phyloP scores from a whole-genome alignment of 1,140 invertebrate genomes.

The Monochamus saltuarius region DNA sequence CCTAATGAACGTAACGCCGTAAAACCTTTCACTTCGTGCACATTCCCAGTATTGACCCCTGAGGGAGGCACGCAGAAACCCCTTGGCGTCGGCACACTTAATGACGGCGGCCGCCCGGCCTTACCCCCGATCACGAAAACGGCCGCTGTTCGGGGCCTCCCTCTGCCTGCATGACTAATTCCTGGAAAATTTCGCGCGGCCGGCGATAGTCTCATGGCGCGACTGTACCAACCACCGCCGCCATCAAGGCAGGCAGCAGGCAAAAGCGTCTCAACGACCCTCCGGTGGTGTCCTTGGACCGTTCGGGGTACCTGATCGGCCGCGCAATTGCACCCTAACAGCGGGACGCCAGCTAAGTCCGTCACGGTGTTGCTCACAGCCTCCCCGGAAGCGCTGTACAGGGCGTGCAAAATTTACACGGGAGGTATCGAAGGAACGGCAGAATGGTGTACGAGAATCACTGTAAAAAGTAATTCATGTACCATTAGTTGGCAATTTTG shows the following conservation, averaged over 20 bases:
- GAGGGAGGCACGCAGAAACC: constrained; percentile 6
- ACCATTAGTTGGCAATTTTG: too few species aligned
- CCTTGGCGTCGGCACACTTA: background rate
- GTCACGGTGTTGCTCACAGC: constrained; percentile 2
- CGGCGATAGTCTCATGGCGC: constrained; percentile 13
- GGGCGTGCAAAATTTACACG: too few species aligned
- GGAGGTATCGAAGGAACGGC: too few species aligned
- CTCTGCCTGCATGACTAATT: constrained; percentile 17
- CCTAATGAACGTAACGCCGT: too few species aligned
- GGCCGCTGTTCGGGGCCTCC: background rate
- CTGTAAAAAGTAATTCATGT: too few species aligned
- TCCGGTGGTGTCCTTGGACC: constrained; percentile 22
- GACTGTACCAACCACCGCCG: constrained; percentile 11
- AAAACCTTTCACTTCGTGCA: too few species aligned
- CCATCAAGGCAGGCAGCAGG: background rate
- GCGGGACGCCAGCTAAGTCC: constrained; percentile 13
- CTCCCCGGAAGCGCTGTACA: background rate
- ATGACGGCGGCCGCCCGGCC: background rate
- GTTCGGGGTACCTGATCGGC: constrained; percentile 20
- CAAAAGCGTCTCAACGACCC: constrained; percentile 14
- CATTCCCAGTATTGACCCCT: constrained; percentile 11
- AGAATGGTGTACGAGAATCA: too few species aligned
- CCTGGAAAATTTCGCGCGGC: constrained; percentile 24
- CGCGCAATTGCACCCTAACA: constrained; percentile 26
- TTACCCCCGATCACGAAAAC: background rate